Percentiles rank a stretch among this genome's conserved stretches.
phyloP scores from a whole-genome alignment of 2,113 vertebrate genomes.

The Eretmochelys imbricata region DNA sequence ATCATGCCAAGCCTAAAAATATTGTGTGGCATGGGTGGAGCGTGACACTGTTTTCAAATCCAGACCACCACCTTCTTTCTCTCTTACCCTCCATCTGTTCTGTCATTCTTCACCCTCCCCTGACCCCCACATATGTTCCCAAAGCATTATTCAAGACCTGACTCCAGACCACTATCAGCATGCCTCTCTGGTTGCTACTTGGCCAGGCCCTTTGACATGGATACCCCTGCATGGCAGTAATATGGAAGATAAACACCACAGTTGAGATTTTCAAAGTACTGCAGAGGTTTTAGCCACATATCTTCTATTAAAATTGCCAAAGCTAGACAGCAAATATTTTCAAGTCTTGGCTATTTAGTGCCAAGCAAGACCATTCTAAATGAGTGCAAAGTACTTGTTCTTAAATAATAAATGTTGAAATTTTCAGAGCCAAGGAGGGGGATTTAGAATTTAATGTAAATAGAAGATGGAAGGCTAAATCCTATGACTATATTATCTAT shows the following conservation, averaged over 20 bases:
- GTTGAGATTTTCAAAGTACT: not conserved
- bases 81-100: not conserved
- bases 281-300: not conserved
- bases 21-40: not conserved
- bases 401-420: not conserved
- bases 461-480: not conserved
- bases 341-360: not conserved
- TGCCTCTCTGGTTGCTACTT: fast-evolving
- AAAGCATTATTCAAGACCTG: not conserved
- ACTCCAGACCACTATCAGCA: not conserved
- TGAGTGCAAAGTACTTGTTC: not conserved
- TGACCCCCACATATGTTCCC: not conserved
- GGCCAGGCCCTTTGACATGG: not conserved
- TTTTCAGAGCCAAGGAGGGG: not conserved
- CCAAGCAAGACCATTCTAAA: not conserved
- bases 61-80: not conserved
- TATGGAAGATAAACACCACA: not conserved
- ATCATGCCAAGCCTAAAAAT: not conserved
- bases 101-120: not conserved
- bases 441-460: not conserved
- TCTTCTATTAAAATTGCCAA: not conserved
- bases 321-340: not conserved
- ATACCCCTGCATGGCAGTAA: not conserved
- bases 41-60: not conserved
- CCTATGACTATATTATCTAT: not conserved